These are phyloP conservation scores for Xyrauchen texanus DNA, from an alignment of 2,113 vertebrate genomes.

Conservation along the genomic window DNA sequence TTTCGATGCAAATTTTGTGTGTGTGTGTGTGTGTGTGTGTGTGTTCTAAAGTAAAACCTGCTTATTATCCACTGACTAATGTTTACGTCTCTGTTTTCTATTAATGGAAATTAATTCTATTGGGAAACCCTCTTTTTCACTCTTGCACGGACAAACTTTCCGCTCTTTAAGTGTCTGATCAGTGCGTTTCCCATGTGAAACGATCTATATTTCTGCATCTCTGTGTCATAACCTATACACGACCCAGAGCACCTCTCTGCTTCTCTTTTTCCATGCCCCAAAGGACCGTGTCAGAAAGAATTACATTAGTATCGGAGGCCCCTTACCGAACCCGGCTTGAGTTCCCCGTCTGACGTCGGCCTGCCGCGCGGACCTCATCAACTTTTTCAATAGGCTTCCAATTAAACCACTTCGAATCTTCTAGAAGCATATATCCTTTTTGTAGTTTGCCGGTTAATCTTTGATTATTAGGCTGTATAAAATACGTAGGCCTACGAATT, in stretches of 20 bases:
- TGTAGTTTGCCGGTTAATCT: background rate
- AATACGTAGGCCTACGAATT: too few species aligned
- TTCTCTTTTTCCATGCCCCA: conserved; percentile 73
- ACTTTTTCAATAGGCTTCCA: background rate
- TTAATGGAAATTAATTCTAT: too few species aligned
- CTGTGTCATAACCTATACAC: conserved; percentile 52
- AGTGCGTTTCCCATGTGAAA: background rate
- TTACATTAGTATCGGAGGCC: conserved; percentile 70
- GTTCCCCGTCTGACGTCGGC: background rate
- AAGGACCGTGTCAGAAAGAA: conserved; percentile 79
- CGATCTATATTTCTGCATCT: conserved; percentile 51
- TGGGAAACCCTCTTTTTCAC: background rate
- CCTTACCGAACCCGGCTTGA: conserved; percentile 9
- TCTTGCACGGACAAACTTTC: background rate
- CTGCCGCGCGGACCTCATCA: conserved; percentile 1
- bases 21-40: too few species aligned
- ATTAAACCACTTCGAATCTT: background rate
- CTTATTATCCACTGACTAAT: too few species aligned
- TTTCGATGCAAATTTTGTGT: too few species aligned
- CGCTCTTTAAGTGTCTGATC: background rate
- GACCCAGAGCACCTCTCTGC: conserved; percentile 55
- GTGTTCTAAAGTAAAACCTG: too few species aligned
- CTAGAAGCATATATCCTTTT: background rate
- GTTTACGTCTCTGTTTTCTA: too few species aligned
- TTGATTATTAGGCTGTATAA: too few species aligned